These are phyloP conservation scores for Rhinogobius similis DNA, from an alignment of 2,113 vertebrate genomes.

Conservation along the genomic window DNA sequence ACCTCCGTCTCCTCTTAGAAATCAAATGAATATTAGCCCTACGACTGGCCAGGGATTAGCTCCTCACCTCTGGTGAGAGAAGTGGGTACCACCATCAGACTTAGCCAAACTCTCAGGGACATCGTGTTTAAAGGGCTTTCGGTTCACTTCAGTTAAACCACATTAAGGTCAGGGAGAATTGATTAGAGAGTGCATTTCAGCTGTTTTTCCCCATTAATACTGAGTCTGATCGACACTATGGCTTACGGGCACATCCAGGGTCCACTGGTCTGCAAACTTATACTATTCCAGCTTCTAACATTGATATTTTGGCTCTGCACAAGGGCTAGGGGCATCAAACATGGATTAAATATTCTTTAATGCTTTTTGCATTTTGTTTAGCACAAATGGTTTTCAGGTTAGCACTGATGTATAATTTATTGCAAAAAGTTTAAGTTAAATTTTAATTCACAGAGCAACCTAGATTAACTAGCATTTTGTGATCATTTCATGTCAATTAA, in stretches of 20 bases:
- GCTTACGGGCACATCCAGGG: conserved; percentile 31
- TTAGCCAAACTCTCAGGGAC: conserved; percentile 40
- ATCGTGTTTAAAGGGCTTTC: conserved; percentile 35
- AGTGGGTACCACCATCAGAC: conserved; percentile 67
- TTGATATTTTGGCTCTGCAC: background rate
- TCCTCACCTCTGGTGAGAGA: conserved; percentile 6
- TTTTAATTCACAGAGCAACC: no score
- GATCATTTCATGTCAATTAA: no score
- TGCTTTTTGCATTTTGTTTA: no score
- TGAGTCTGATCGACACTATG: conserved; percentile 56
- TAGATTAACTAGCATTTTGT: no score
- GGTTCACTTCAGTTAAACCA: conserved; percentile 42
- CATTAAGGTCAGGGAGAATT: conserved; percentile 55
- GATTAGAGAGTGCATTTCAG: conserved; percentile 54
- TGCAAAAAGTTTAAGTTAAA: no score
- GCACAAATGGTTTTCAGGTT: no score
- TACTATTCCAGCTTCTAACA: background rate
- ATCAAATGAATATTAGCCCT: background rate
- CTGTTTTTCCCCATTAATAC: conserved; percentile 59
- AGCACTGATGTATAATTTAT: no score
- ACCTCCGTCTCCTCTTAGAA: conserved; percentile 28
- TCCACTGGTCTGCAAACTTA: conserved; percentile 18
- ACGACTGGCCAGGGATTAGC: conserved; percentile 12
- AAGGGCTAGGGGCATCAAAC: background rate
- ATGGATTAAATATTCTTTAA: background rate